Base-by-base conservation (phyloP, 2,888 invertebrate species). In the Uloborus plumipes region DNA sequence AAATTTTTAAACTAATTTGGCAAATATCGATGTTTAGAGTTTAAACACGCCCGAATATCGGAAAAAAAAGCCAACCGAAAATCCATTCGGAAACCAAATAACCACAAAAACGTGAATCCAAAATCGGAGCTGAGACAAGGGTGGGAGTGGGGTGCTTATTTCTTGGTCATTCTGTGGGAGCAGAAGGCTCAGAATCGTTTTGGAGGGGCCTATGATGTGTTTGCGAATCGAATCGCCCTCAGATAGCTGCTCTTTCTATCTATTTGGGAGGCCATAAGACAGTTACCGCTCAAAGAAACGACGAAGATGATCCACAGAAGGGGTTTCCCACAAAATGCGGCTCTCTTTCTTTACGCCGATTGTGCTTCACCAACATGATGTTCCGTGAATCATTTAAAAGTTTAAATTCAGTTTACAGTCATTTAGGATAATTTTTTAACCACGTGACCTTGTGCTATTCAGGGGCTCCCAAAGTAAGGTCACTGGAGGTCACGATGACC, bases 191-290 rank as follows among this genome's bases (percentile, higher is more conserved):
- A 65, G 50, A 71, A 82, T 82, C 59, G 70, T 65, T 82, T 73
- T 66, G 74, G 51, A 75, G 70, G 70, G 74, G 73, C 53, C 65
- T 71, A 70, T 66, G 61, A 75, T 76, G 69, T 74, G 75, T 76
- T 76, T 71, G 76, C 70, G 70, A 75, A 81, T 65, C 74, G 61
- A 62, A 67, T 66, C 70, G 49, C 72, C 66, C 61, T 73, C 59
- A 47, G 47, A 72, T 73, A 73, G 73, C 73, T 73, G 67, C 72
- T 64, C 64, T 70, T 80, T 69, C 74, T 81, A 73, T 81, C 66
- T 72, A 67, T 79, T 79, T 79, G 66, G 61, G 55, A 72, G 73
- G 69, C 67, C 53, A 67, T 80, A 62, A 79, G 66, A 79, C 79
- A 72, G 72, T 73, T 79, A 73, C 72, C 72, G 53, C 65, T 51